Base-by-base conservation (phyloP, 2,113 vertebrate genomes). In the Scatophagus argus region DNA sequence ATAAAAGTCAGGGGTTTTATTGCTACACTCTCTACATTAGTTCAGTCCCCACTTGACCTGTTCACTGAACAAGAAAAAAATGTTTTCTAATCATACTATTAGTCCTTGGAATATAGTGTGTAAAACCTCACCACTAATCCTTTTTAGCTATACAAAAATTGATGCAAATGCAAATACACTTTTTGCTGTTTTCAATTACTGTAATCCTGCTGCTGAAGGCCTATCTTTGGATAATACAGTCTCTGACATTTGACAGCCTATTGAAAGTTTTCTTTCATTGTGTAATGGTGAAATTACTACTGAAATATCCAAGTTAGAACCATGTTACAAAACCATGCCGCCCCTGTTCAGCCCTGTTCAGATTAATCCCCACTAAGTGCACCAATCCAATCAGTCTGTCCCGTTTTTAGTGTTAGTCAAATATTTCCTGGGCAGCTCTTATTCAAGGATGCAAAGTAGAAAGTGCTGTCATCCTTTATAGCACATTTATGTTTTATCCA, bases 121-220 rank as follows among this genome's bases (percentile, higher is more conserved):
- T 76, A 83, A 77, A 81, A 51, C 59, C 29, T 67, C 60, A 19
- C 21, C 61, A 23, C 49, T 84, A 81, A 89, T 84, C 81, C 49
- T 23, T 86, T 84, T 81, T 49, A 85, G 69, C 17, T 21, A 32
- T 59, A 31, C 14, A 62, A 62, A 58, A 65, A 55, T 46, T 39
- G 43, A 77, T 64, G 9, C 39, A 69, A 60, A 80, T 54, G 41
- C 31, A 49, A 72, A 77, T 46, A 31, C 65, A 73, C 55, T 43
- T 63, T 79, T 79, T 59, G 41, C 46, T 51, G 9, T 84, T 86
- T 91, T 84, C 72, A 88, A 79, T 79, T 56, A 83, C 61, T 70
- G 38, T 84, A 86, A 86, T 82, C 66, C 80, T 66, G 27, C 61
- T 70, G 63, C 23, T 78, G 51, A 81, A 65, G 29, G 69, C n/a